A percentile compares a stretch with the other conserved stretches of the same genome.
These are phyloP conservation scores for Stenotaenia linearis DNA, from an alignment of 2,888 invertebrate genomes.

Conservation along the genomic window DNA sequence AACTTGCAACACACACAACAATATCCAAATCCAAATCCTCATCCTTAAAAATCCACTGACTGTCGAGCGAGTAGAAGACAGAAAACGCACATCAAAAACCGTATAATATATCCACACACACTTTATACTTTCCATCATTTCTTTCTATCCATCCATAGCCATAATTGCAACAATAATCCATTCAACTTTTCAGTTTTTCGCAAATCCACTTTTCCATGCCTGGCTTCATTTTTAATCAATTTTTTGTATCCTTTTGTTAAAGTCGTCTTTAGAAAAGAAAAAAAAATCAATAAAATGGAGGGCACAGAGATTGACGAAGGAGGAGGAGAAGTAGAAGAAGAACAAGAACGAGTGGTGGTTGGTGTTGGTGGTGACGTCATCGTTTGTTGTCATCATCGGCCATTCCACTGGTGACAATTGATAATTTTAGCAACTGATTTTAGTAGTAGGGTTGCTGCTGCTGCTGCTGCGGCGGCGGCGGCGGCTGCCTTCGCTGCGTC, in stretches of 20 bases:
- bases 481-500: neutral
- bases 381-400: neutral
- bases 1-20: constrained; percentile 6
- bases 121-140: neutral
- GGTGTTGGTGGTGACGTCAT: neutral
- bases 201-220: constrained; percentile 13
- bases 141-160: neutral
- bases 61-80: neutral
- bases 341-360: neutral
- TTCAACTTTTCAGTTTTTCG: neutral
- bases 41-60: neutral
- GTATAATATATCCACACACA: neutral
- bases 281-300: neutral
- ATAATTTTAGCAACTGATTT: neutral
- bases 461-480: neutral
- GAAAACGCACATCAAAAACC: neutral
- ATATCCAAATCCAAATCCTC: neutral
- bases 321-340: constrained; percentile 23
- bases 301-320: constrained; percentile 26
- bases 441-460: neutral
- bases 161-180: neutral
- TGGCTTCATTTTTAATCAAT: constrained; percentile 7
- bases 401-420: neutral
- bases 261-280: neutral
- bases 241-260: neutral